Evolutionary conservation across 2,113 vertebrate species (phyloP), one percentile per base, ranked within the genome.

Genomic region (Muntiacus reevesi): DNA sequence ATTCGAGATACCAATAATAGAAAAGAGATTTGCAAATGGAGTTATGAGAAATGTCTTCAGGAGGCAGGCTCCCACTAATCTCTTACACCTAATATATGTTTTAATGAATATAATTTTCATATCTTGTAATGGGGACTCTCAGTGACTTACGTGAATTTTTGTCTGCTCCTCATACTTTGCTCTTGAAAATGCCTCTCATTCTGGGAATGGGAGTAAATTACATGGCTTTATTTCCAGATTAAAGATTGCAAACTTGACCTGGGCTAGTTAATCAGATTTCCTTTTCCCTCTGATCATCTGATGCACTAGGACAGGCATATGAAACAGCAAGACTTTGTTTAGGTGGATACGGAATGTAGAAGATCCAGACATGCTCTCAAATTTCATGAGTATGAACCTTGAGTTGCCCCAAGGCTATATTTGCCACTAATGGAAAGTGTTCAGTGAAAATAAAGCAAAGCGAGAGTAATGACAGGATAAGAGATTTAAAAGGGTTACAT

Each of bases 271-370:
- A 36, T 64, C 64, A 52, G 2, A 89, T 7, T 25, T 74, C 40
- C 19, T 81, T 54, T 16, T 76, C 19, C 8, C 3, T 33, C 15
- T 62, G 12, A 30, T 15, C 25, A 74, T 8, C 7, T 12, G 25
- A 81, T 40, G 23, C 7, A 0, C 21, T 47, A 5, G 11, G 19
- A 3, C 27, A 86, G 6, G 1, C 15, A 36, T 7, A 8, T 33
- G 23, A 86, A 57, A 9, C 36, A 60, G 43, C 67, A n/a, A n/a
- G 36, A 2, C 25, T n/a, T 5, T 30, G 59, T 79, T 71, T 7
- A 55, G 17, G 52, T 67, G 21, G 25, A n/a, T 40, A 4, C 2
- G 19, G 17, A 55, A 57, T 4, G 15, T 25, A 12, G n/a, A 47
- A 47, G 8, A 94, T 6, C 13, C 64, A 62, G 36, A 62, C 36